These are phyloP conservation scores for Coregonus sp. DNA, from an alignment of 2,797 vertebrate species.

Conservation along the genomic window DNA sequence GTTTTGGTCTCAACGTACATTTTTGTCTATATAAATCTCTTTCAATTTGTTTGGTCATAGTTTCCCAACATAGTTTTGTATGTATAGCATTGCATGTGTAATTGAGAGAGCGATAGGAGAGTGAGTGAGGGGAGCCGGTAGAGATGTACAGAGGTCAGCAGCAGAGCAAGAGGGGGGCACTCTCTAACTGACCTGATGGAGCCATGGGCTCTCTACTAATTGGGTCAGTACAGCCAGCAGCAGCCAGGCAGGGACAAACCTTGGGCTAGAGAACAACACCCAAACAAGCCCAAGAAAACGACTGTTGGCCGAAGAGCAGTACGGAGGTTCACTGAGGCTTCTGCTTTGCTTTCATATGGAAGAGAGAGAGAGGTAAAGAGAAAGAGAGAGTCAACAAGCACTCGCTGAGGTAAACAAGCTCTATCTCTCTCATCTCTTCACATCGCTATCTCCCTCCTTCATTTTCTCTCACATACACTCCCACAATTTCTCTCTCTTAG, in stretches of 20 bases:
- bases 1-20: too few species aligned
- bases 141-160: conserved; percentile 60
- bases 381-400: not conserved
- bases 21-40: too few species aligned
- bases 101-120: conserved; percentile 18
- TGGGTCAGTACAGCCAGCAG: conserved; percentile 71
- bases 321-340: conserved; percentile 51
- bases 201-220: conserved; percentile 73
- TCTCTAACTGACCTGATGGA: conserved; percentile 80
- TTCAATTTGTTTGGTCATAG: too few species aligned
- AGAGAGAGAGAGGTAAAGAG: not conserved
- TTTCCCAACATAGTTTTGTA: too few species aligned
- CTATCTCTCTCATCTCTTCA: not conserved
- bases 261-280: conserved; percentile 57
- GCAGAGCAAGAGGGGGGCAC: conserved; percentile 67
- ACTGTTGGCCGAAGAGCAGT: conserved; percentile 58
- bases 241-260: conserved; percentile 57
- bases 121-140: conserved; percentile 1
- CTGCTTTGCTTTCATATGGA: conserved; percentile 64
- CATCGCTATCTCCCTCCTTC: conserved; percentile 58
- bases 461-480: conserved; percentile 19
- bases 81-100: too few species aligned
- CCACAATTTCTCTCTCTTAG: conserved; percentile 18
- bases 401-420: conserved; percentile 59
- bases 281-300: conserved; percentile 65